These are phyloP conservation scores for Ceratina australensis DNA, from an alignment of 1,140 invertebrate species.

Conservation along the genomic window DNA sequence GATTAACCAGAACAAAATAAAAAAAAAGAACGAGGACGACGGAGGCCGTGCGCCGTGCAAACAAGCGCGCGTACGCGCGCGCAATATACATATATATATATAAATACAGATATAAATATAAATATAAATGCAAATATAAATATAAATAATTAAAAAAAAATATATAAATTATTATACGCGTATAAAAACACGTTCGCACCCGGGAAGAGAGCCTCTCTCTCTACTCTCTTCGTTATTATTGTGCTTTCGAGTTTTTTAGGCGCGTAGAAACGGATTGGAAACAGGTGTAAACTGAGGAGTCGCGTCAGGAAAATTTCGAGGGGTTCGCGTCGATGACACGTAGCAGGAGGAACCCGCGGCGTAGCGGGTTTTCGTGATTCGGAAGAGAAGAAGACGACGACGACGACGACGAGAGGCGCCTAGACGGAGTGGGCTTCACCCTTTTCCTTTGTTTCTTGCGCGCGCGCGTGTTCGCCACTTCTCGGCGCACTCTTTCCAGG, in stretches of 20 bases:
- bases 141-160: slow-evolving; percentile 44
- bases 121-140: slow-evolving; percentile 45
- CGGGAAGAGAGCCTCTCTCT: slow-evolving; percentile 58
- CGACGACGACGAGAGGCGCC: slow-evolving; percentile 21
- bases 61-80: slow-evolving; percentile 23
- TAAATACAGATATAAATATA: slow-evolving; percentile 36
- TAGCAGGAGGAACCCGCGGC: slow-evolving; percentile 11
- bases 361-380: background rate
- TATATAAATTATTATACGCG: slow-evolving; percentile 46
- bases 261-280: slow-evolving; percentile 1
- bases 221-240: slow-evolving; percentile 16
- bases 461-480: slow-evolving; percentile 48
- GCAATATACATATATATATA: slow-evolving; percentile 32
- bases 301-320: slow-evolving; percentile 36
- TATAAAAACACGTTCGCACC: slow-evolving; percentile 63
- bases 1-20: too few relatives aligned
- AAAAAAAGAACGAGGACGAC: too few relatives aligned
- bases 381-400: slow-evolving; percentile 6
- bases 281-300: background rate
- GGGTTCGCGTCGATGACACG: slow-evolving; percentile 10
- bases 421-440: slow-evolving; percentile 29
- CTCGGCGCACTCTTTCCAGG: slow-evolving; percentile 55
- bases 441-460: slow-evolving; percentile 53
- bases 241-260: slow-evolving; percentile 53
- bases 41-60: slow-evolving; percentile 21